Evolutionary conservation across 2,797 vertebrate genomes (phyloP).

Genomic region (Ctenopoma kingsleyae): DNA sequence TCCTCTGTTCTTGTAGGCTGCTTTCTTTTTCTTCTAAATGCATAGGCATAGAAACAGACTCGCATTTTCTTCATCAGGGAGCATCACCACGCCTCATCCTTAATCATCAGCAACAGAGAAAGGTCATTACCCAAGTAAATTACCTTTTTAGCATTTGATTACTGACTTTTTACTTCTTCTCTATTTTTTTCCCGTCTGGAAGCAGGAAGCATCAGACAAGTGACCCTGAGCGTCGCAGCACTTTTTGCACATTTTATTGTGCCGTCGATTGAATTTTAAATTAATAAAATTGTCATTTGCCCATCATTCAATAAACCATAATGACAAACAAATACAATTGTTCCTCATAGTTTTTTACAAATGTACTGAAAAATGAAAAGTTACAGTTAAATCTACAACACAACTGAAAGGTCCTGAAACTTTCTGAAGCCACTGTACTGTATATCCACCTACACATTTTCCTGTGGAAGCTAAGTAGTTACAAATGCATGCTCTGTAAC

Average conservation of each 20-base stretch:
- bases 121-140: slow-evolving; percentile 74
- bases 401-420: too few relatives aligned
- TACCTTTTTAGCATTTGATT: slow-evolving; percentile 74
- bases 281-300: too few relatives aligned
- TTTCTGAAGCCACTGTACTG: too few relatives aligned
- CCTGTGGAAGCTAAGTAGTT: background rate
- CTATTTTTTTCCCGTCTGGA: slow-evolving; percentile 24
- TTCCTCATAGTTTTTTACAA: too few relatives aligned
- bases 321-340: background rate
- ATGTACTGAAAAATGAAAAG: too few relatives aligned
- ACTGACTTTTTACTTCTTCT: slow-evolving; percentile 45
- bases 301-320: background rate
- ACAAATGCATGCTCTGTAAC: too few relatives aligned
- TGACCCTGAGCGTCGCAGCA: background rate
- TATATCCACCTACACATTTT: background rate
- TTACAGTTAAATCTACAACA: too few relatives aligned
- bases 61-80: slow-evolving; percentile 52
- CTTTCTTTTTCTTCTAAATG: slow-evolving; percentile 29
- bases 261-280: background rate
- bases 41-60: slow-evolving; percentile 48
- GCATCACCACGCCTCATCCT: slow-evolving; percentile 60
- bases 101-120: slow-evolving; percentile 70
- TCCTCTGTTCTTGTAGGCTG: slow-evolving; percentile 36
- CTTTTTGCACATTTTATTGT: background rate
- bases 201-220: slow-evolving; percentile 13